Conservation (phyloP, 2,113 vertebrate species). For the Eira barbara region DNA sequence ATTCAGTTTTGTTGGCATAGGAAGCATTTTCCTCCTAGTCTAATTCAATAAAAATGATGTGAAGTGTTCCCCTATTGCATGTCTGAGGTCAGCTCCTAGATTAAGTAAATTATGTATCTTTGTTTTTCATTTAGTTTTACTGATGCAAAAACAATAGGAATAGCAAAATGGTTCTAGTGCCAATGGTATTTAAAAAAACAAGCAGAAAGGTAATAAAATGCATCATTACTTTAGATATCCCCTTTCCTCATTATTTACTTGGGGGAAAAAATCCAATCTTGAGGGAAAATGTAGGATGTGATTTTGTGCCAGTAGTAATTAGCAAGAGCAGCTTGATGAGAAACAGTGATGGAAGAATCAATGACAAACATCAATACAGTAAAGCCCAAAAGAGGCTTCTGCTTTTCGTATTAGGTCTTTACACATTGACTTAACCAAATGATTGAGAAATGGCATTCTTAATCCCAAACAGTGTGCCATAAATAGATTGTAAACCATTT, state of each 20-base stretch:
- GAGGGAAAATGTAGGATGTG: conserved; percentile 33
- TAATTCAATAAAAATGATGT: conserved; percentile 27
- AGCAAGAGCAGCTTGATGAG: conserved; percentile 44
- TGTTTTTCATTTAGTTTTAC: conserved; percentile 52
- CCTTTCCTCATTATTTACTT: neutral
- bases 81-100: neutral
- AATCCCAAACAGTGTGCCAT: conserved; percentile 4
- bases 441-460: conserved; percentile 30
- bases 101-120: conserved; percentile 3
- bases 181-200: neutral
- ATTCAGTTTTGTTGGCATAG: neutral
- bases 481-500: conserved; percentile 10
- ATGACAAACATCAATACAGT: conserved; percentile 47
- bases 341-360: conserved; percentile 56
- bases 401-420: conserved; percentile 29
- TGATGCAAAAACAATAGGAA: conserved; percentile 35
- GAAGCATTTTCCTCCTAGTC: neutral
- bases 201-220: conserved; percentile 43
- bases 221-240: conserved; percentile 17
- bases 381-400: neutral
- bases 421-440: neutral
- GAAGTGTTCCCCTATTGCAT: neutral
- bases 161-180: conserved; percentile 51
- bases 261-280: neutral
- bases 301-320: conserved; percentile 47